Conservation (phyloP, 2,113 vertebrate genomes). For the Helogale parvula region DNA sequence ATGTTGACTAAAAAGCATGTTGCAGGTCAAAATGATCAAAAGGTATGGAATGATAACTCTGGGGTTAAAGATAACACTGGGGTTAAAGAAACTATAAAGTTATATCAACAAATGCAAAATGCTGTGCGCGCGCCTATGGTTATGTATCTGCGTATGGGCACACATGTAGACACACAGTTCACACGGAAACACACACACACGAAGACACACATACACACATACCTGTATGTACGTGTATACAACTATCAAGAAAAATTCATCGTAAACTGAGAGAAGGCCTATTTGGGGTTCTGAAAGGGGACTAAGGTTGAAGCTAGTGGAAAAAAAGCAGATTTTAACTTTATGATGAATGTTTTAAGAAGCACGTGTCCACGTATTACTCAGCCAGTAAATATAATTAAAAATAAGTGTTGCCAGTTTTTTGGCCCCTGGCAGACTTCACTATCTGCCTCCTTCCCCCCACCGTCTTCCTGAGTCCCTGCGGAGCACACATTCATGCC, state of each 20-base stretch:
- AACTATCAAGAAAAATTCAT: not conserved
- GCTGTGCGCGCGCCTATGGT: not conserved
- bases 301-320: not conserved
- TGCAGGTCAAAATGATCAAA: not conserved
- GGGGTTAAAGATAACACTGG: not conserved
- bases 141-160: rapidly evolving
- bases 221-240: not conserved
- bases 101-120: not conserved
- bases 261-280: not conserved
- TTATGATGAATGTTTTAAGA: not conserved
- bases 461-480: not conserved
- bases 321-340: not conserved
- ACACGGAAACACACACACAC: not conserved
- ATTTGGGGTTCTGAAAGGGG: not conserved
- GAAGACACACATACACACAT: not conserved
- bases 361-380: not conserved
- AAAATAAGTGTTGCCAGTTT: not conserved
- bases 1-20: not conserved
- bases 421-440: not conserved
- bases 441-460: not conserved
- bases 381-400: not conserved
- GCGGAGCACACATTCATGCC: not conserved
- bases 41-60: not conserved
- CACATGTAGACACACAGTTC: not conserved
- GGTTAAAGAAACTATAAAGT: not conserved